Evolutionary conservation across 2,888 invertebrate species (phyloP), one percentile per base, ranked within the genome.

Genomic region (Formica aserva): DNA sequence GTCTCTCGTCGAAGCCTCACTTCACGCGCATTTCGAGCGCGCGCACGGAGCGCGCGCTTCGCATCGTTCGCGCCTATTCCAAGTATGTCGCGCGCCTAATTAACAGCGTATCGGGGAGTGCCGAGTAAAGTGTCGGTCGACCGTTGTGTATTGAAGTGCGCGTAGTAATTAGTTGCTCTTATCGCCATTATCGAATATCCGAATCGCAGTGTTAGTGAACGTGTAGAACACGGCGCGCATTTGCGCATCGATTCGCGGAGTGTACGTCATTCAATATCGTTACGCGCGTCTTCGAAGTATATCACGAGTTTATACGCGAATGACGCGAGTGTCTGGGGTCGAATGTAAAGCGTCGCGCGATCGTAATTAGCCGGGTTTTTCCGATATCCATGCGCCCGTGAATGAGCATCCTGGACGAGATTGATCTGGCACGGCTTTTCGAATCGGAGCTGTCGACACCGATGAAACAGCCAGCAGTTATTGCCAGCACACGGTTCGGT

Each of bases 321-420:
- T 41, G 71, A 9, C 48, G 32, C 35, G 52, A 55, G 77, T 38
- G 72, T 41, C 5, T 18, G 48, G 5, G 15, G 5, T 5, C 77
- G 57, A 11, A 13, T 60, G 45, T 45, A 18, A 22, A 69, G 22
- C 32, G 29, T 57, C 71, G 29, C 15, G 22, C 41, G 29, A 32
- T 22, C 13, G 60, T 45, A 57, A 80, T 80, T 67, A 67, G 38
- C 11, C 38, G 69, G 3, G 41, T 77, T 80, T 78, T 80, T 72
- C 29, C 57, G 41, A 60, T 60, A 9, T 71, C 72, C 32, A 52
- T 35, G 32, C 26, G 18, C 13, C 4, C 15, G 26, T 55, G 32
- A 2, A 18, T 22, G 26, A 38, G 5, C 38, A 38, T 0, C 18
- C 57, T 22, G 57, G 78, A 45, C 18, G 71, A 71, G 45, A 57